Evolutionary conservation across 2,888 invertebrate genomes (phyloP).

Genomic region (Epistrophe grossulariae): DNA sequence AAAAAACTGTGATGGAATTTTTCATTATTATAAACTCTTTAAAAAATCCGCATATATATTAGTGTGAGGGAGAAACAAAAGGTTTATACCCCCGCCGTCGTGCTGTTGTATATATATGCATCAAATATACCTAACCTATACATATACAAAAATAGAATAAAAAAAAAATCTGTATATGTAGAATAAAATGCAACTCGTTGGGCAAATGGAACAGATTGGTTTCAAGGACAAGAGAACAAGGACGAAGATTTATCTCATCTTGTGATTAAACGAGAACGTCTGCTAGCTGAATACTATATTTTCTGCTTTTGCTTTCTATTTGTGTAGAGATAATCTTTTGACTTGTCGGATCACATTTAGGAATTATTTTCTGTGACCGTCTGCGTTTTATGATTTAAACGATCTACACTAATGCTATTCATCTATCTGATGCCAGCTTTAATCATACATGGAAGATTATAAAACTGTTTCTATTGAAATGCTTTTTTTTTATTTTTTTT

Average conservation of each 20-base stretch:
- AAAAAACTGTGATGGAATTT: slow-evolving; percentile 50
- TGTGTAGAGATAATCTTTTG: slow-evolving; percentile 14
- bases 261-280: slow-evolving; percentile 35
- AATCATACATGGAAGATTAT: too few relatives aligned
- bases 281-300: slow-evolving; percentile 2
- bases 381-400: slow-evolving; percentile 4
- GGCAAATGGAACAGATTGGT: slow-evolving; percentile 30
- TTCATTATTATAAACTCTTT: slow-evolving; percentile 46
- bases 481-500: too few relatives aligned
- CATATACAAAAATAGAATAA: neutral
- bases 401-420: neutral
- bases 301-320: neutral
- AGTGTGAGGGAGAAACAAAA: slow-evolving; percentile 15
- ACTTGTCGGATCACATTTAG: slow-evolving; percentile 19
- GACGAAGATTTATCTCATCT: slow-evolving; percentile 36
- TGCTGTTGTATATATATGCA: too few relatives aligned
- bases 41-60: slow-evolving; percentile 16
- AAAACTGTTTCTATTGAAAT: too few relatives aligned
- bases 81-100: neutral
- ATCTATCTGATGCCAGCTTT: too few relatives aligned
- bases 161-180: neutral
- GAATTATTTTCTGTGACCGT: slow-evolving; percentile 18
- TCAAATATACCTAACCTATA: neutral
- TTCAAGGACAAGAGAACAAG: slow-evolving; percentile 25
- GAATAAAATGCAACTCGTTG: slow-evolving; percentile 23